A percentile compares a stretch with the other conserved stretches of the same genome.
These are phyloP conservation scores for Cyrtorhinus lividipennis DNA, from an alignment of 1,140 invertebrate species.

Conservation along the genomic window DNA sequence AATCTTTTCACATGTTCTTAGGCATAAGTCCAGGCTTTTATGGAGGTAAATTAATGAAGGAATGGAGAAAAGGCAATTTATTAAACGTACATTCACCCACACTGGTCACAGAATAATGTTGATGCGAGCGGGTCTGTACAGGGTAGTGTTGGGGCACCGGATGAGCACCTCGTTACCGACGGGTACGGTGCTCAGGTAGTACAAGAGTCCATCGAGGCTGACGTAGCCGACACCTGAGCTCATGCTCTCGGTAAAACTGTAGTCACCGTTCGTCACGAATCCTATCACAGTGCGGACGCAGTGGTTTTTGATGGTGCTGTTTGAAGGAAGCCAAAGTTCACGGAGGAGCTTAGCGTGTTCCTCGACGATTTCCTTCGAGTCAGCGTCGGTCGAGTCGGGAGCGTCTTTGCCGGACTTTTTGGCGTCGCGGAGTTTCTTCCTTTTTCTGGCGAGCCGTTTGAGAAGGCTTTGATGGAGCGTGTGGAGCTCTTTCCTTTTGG, in stretches of 20 bases:
- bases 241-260: conserved; percentile 47
- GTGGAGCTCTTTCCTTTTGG: conserved; percentile 38
- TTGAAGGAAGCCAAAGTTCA: conserved; percentile 48
- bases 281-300: conserved; percentile 54
- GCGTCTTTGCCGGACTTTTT: conserved; percentile 20
- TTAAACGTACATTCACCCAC: no score
- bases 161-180: conserved; percentile 2
- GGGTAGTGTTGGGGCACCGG: background rate
- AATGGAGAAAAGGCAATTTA: no score
- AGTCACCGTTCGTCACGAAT: conserved; percentile 51
- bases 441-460: conserved; percentile 40
- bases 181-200: conserved; percentile 29
- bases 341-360: conserved; percentile 45
- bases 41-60: no score
- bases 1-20: no score
- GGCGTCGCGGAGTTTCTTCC: conserved; percentile 30
- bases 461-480: conserved; percentile 40
- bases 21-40: no score
- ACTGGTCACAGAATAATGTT: background rate
- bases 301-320: conserved; percentile 39
- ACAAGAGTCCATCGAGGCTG: conserved; percentile 37
- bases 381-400: background rate
- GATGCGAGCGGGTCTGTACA: conserved; percentile 10
- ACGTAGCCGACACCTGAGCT: conserved; percentile 53
- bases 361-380: conserved; percentile 28